phyloP scores from a whole-genome alignment of 2,797 vertebrate species.

The Garrulus glandarius region DNA sequence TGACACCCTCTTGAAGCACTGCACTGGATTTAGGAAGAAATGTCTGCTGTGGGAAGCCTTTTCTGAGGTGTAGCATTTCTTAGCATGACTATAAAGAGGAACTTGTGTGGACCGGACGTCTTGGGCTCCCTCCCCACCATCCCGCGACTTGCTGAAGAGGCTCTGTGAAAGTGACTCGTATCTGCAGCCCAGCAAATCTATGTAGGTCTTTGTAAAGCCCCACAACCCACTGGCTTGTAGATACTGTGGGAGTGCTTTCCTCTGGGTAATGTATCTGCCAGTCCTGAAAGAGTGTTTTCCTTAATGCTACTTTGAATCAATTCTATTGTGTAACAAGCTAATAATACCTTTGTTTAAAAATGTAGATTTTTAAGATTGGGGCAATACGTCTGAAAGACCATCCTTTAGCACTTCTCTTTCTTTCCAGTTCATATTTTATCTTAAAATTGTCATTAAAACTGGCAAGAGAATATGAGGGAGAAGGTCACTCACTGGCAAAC shows the following conservation, averaged over 20 bases:
- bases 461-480: neutral
- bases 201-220: neutral
- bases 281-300: neutral
- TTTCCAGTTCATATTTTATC: neutral
- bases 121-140: neutral
- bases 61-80: neutral
- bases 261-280: neutral
- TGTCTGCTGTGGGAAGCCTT: neutral
- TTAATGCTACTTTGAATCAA: neutral
- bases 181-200: neutral
- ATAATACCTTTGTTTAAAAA: neutral
- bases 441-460: neutral
- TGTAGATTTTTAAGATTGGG: neutral
- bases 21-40: neutral
- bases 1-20: neutral
- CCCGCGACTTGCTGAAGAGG: neutral
- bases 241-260: neutral
- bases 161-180: constrained; percentile 37
- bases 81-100: constrained; percentile 12
- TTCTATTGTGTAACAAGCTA: accelerated
- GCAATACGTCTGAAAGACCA: neutral
- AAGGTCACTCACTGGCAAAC: neutral
- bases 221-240: neutral
- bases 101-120: neutral
- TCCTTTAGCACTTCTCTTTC: neutral